Evolutionary conservation across 2,113 vertebrate genomes (phyloP), one percentile per base, ranked within the genome.

Genomic region (Albula glossodonta): DNA sequence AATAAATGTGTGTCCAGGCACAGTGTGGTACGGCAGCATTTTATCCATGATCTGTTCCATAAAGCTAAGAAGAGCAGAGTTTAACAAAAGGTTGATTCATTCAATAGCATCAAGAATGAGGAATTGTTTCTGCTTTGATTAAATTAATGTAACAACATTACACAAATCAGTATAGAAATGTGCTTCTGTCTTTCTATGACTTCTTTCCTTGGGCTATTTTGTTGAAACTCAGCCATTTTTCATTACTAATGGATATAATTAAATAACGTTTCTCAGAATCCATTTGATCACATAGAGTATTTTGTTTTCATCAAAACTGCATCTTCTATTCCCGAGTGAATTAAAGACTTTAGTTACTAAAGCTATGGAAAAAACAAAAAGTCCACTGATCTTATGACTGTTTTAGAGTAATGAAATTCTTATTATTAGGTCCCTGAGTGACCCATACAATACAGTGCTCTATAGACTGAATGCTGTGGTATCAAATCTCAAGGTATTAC

Each of bases 51-150:
- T n/a, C 60, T 74, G 74, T 50, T 77, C 51, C 84, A 85, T 51
- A 84, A 85, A n/a, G 53, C 70, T 17, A n/a, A 85, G 78, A 70
- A 31, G 48, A 41, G 50, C 17, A 22, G 80, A 87, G 31, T 77
- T 51, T 56, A 85, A 51, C 41, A 25, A 85, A 88, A 85, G 81
- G 88, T 89, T 25, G 79, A 80, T 86, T 89, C 66, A 89, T 89
- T 83, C 52, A 81, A 74, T 88, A 87, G 88, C 56, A 80, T 50
- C 56, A 87, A 89, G 89, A 88, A 89, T 83, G 52, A 51, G 70
- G 57, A 60, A 51, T 74, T 86, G 70, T 78, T 57, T 52, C 84
- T 89, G 82, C 88, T 86, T 80, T 80, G 48, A 80, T 80, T 80
- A 2, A 53, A 53, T 25, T 51, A 81, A 51, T 50, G 78, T 49